Evolutionary conservation across 2,113 vertebrate genomes (phyloP).

Genomic region (Larimichthys polyactis): DNA sequence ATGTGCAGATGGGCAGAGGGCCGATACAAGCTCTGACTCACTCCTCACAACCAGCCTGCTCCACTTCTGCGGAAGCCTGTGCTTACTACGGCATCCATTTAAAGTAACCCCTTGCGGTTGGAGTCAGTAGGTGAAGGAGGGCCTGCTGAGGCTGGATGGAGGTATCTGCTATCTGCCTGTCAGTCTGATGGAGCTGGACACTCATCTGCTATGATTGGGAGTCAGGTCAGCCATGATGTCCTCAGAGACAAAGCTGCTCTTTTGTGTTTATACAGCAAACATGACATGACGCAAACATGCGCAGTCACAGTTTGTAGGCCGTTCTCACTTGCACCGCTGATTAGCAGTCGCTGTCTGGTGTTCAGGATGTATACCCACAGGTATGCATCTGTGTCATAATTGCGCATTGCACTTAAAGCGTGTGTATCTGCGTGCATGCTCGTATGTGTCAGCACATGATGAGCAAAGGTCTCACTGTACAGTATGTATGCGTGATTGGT

Average conservation of each 20-base stretch:
- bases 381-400: conserved; percentile 32
- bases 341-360: neutral
- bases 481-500: conserved; percentile 63
- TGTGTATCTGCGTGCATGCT: conserved; percentile 13
- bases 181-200: conserved; percentile 45
- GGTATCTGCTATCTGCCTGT: conserved; percentile 37
- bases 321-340: conserved; percentile 14
- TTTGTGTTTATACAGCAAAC: conserved; percentile 15
- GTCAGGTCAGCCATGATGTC: conserved; percentile 45
- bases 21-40: conserved; percentile 79
- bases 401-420: conserved; percentile 13
- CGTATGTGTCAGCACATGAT: conserved; percentile 59
- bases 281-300: conserved; percentile 34
- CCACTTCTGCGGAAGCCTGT: conserved; percentile 56
- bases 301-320: conserved; percentile 1
- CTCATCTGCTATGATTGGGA: conserved; percentile 48
- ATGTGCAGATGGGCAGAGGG: conserved; percentile 78
- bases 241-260: conserved; percentile 41
- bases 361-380: conserved; percentile 7
- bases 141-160: conserved; percentile 27
- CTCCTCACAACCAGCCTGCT: conserved; percentile 63
- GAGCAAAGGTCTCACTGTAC: conserved; percentile 55
- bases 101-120: conserved; percentile 50
- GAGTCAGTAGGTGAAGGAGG: conserved; percentile 27
- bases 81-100: conserved; percentile 69